Percentiles rank a stretch among this genome's conserved stretches.
Evolutionary conservation across 2,797 vertebrate genomes (phyloP).

Genomic region (Miichthys miiuy): DNA sequence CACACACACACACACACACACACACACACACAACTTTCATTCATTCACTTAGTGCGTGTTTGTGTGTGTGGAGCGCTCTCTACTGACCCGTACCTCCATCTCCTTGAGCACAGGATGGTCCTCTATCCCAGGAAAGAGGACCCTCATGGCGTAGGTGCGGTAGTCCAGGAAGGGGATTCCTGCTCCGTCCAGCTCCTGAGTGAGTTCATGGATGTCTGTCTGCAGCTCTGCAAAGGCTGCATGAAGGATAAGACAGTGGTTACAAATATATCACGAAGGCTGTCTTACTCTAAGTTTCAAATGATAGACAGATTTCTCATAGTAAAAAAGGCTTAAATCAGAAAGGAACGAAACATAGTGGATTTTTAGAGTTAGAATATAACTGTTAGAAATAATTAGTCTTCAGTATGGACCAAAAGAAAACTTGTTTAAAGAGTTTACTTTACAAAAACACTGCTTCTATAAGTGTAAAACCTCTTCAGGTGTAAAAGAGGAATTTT

Average conservation of each 20-base stretch:
- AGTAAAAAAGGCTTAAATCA: background rate
- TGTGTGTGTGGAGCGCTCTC: conserved; percentile 55
- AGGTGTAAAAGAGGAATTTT: background rate
- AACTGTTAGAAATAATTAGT: background rate
- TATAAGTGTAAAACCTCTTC: background rate
- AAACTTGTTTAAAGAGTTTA: conserved; percentile 9
- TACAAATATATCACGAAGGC: background rate
- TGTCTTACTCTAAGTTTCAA: background rate
- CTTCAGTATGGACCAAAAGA: conserved; percentile 1
- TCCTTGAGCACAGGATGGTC: conserved; percentile 99
- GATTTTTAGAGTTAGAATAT: background rate
- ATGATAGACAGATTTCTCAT: background rate
- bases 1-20: background rate
- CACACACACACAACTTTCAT: conserved; percentile 1
- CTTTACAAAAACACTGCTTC: conserved; percentile 1
- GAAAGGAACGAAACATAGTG: background rate
- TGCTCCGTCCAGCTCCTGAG: conserved; percentile 95
- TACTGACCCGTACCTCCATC: conserved; percentile 94
- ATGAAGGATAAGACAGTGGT: background rate
- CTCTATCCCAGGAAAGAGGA: conserved; percentile 98
- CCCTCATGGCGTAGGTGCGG: conserved; percentile 98
- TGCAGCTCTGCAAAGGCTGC: conserved; percentile 97
- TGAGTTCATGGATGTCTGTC: conserved; percentile 97
- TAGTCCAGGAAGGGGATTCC: conserved; percentile 99
- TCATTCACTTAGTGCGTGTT: conserved; percentile 12